Percentiles rank a stretch among this genome's conserved stretches.
These are phyloP conservation scores for Limosa lapponica DNA, from an alignment of 2,797 vertebrate genomes.

Conservation along the genomic window DNA sequence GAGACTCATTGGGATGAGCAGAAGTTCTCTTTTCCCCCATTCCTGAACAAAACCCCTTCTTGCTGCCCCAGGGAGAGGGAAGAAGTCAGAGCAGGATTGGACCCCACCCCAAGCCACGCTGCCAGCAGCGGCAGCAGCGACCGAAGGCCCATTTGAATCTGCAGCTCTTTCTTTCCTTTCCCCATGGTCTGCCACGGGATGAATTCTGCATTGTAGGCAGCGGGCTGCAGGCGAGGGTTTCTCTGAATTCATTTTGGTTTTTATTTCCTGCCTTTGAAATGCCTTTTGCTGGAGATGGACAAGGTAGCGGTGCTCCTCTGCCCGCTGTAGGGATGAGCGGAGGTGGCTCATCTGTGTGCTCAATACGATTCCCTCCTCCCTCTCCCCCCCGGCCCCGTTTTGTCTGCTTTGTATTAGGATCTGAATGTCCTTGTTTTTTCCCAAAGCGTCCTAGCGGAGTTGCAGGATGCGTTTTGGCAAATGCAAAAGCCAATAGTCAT, in stretches of 20 bases:
- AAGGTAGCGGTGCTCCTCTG: background rate
- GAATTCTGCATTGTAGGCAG: background rate
- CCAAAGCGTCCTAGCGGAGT: constrained; percentile 18
- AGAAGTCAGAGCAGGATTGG: background rate
- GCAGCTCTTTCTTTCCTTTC: background rate
- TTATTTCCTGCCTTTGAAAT: background rate
- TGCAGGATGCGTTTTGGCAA: constrained; percentile 46
- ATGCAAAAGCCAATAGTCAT: constrained; percentile 62
- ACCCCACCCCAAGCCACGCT: background rate
- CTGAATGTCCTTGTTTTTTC: constrained; percentile 26
- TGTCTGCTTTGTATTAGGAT: background rate
- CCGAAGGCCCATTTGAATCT: background rate
- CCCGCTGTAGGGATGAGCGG: background rate
- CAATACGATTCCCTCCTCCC: background rate
- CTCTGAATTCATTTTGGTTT: background rate
- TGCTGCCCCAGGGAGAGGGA: background rate
- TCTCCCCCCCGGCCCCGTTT: background rate
- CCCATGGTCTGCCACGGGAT: background rate
- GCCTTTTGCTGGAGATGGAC: background rate
- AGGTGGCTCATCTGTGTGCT: background rate
- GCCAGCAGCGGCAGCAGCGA: background rate
- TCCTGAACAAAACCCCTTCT: fast-evolving
- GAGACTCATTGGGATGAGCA: background rate
- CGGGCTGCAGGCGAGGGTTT: background rate
- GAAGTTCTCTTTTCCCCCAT: background rate